A percentile compares a stretch with the other conserved stretches of the same genome.
phyloP scores from a whole-genome alignment of 1,140 invertebrate species.

The Drosophila burlai region DNA sequence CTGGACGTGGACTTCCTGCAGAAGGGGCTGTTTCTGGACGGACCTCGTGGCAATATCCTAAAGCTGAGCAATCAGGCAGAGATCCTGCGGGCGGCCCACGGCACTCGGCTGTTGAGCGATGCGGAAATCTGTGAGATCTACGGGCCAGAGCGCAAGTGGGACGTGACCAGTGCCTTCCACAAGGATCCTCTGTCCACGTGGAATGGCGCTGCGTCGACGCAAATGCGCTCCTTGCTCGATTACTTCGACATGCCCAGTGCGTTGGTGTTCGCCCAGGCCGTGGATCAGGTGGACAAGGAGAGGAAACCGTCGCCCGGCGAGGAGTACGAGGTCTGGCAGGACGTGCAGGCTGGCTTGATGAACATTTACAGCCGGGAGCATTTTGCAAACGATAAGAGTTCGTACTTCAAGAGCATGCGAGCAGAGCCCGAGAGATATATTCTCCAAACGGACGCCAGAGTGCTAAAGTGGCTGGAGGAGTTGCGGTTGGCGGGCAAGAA shows the following conservation, averaged over 20 bases:
- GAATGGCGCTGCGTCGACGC: conserved; percentile 87
- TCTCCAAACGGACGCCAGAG: conserved; percentile 87
- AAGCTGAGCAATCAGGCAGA: conserved; percentile 88
- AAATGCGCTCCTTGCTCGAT: conserved; percentile 90
- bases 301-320: neutral
- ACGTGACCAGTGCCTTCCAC: conserved; percentile 86
- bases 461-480: conserved; percentile 88
- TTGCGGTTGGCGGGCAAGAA: conserved; percentile 86
- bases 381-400: conserved; percentile 87
- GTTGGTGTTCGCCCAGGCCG: conserved; percentile 89
- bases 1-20: conserved; percentile 88
- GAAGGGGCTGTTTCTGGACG: conserved; percentile 91
- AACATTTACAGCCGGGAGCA: conserved; percentile 88
- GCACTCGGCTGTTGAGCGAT: conserved; percentile 87
- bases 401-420: conserved; percentile 89
- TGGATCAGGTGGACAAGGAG: conserved; percentile 88
- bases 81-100: conserved; percentile 90
- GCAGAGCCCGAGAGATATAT: conserved; percentile 88
- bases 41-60: conserved; percentile 90
- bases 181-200: conserved; percentile 87
- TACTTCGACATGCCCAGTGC: conserved; percentile 91
- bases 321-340: conserved; percentile 88
- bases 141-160: conserved; percentile 88
- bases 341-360: conserved; percentile 88
- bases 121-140: conserved; percentile 88